phyloP scores from a whole-genome alignment of 2,888 invertebrate species.

The Synergus japonicus region DNA sequence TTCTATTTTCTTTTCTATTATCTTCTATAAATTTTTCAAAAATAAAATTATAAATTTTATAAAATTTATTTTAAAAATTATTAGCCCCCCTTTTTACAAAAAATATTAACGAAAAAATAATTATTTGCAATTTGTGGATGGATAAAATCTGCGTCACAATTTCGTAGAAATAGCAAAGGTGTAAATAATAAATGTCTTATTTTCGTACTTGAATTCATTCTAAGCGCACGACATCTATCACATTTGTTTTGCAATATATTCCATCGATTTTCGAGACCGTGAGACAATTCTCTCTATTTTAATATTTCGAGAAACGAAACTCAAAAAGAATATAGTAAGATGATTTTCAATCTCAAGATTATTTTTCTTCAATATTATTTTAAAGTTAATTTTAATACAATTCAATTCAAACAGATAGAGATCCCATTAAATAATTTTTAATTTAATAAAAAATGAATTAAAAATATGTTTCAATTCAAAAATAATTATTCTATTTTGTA shows the following conservation, averaged over 20 bases:
- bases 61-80: too few species aligned
- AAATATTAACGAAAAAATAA: not conserved
- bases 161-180: not conserved
- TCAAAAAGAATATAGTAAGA: not conserved
- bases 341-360: not conserved
- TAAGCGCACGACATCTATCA: slow-evolving; percentile 14
- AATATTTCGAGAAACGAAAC: not conserved
- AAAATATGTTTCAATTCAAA: too few species aligned
- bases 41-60: too few species aligned
- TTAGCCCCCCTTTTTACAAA: not conserved
- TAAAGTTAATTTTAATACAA: not conserved
- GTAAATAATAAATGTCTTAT: slow-evolving; percentile 27
- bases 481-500: too few species aligned
- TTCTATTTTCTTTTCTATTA: not conserved
- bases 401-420: not conserved
- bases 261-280: slow-evolving; percentile 21
- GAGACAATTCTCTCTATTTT: not conserved
- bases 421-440: too few species aligned
- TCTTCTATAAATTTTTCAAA: too few species aligned
- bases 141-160: not conserved
- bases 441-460: too few species aligned
- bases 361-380: not conserved
- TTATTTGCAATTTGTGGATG: not conserved
- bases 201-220: slow-evolving; percentile 9
- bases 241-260: slow-evolving; percentile 24